Percentiles rank a stretch among this genome's conserved stretches.
These are phyloP conservation scores for Dendrocincla tyrannina DNA, from an alignment of 2,797 vertebrate genomes.

Conservation along the genomic window DNA sequence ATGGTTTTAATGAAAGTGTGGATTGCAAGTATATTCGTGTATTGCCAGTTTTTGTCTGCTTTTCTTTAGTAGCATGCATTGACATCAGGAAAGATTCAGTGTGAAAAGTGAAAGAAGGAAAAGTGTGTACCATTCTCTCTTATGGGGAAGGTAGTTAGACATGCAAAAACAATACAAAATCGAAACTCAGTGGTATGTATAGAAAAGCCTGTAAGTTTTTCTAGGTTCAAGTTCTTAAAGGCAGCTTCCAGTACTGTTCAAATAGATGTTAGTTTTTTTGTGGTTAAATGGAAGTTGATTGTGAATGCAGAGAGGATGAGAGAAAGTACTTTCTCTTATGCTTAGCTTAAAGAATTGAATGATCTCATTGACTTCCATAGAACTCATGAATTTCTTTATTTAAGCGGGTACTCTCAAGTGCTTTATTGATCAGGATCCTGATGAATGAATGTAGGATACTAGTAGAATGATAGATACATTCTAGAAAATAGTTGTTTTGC, in stretches of 20 bases:
- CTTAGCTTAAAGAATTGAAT: background rate
- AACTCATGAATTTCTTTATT: conserved; percentile 14
- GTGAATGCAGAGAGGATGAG: background rate
- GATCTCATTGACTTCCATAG: background rate
- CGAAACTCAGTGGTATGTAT: background rate
- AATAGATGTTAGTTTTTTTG: background rate
- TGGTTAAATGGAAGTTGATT: background rate
- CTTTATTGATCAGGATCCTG: conserved; percentile 14
- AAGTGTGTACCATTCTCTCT: background rate
- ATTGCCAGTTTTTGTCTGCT: background rate
- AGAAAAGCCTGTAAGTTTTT: background rate
- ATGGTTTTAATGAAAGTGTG: background rate
- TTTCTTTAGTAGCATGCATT: background rate
- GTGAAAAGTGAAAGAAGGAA: background rate
- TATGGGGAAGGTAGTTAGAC: background rate
- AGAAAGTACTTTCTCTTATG: background rate
- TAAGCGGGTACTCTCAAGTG: background rate
- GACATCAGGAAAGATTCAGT: background rate
- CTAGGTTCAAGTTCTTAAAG: background rate
- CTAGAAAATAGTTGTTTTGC: background rate
- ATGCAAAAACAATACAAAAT: background rate
- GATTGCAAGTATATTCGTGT: background rate
- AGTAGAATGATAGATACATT: background rate
- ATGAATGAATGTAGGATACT: background rate
- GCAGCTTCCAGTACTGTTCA: background rate